Evolutionary conservation across 2,888 invertebrate species (phyloP).

Genomic region (Schizotus pectinicornis): DNA sequence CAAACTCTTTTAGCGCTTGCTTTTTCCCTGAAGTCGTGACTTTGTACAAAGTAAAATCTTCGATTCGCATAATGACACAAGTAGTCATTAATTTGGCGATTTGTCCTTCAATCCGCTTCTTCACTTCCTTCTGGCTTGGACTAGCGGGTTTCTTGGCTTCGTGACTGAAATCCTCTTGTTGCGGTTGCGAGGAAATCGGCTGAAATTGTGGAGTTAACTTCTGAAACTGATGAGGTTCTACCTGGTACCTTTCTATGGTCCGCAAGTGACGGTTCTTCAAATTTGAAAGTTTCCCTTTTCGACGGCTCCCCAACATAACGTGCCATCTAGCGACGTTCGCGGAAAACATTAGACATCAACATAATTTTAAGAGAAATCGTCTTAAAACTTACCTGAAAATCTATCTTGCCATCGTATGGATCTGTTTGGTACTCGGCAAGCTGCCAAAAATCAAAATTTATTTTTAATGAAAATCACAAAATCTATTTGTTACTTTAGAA

Average conservation of each 20-base stretch:
- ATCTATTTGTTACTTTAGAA: background rate
- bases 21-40: conserved; percentile 80
- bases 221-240: no score
- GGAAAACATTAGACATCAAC: no score
- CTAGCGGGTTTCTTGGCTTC: conserved; percentile 37
- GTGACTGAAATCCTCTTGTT: conserved; percentile 16
- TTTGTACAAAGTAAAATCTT: conserved; percentile 88
- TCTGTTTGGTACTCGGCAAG: no score
- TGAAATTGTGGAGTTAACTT: no score
- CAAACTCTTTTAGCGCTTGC: conserved; percentile 79
- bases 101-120: conserved; percentile 73
- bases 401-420: no score
- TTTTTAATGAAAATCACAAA: background rate
- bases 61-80: conserved; percentile 86
- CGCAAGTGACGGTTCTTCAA: no score
- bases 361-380: no score
- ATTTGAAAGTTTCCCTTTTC: background rate
- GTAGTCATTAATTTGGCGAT: conserved; percentile 89
- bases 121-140: conserved; percentile 61
- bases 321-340: no score
- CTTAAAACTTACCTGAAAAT: no score
- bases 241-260: no score
- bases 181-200: no score
- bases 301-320: background rate
- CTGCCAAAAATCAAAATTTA: background rate